Evolutionary conservation across 64 coral and sea anemone species (phyloP).

Genomic region (Astreopora myriophthalma): DNA sequence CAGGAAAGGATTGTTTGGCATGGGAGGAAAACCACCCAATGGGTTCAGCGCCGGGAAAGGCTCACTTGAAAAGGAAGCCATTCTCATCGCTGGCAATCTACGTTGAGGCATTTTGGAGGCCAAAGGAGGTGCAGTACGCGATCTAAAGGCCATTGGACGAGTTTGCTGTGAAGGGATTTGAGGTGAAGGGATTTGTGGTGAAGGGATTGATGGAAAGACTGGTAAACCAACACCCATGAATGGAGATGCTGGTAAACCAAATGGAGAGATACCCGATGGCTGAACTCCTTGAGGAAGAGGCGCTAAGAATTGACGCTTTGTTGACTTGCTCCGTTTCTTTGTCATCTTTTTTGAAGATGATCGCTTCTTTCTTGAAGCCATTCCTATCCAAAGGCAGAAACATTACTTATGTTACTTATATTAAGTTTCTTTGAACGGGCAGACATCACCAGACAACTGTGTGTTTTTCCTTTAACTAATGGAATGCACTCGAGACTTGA

Average conservation of each 20-base stretch:
- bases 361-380: constrained; percentile 27
- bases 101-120: not conserved
- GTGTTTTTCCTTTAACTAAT: too few species aligned
- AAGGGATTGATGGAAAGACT: not conserved
- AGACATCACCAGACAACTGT: too few species aligned
- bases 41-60: not conserved
- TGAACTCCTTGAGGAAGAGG: not conserved
- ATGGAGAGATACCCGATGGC: not conserved
- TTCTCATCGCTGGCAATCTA: not conserved
- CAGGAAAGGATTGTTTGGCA: not conserved
- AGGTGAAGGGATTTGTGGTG: not conserved
- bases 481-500: too few species aligned
- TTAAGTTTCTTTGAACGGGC: too few species aligned
- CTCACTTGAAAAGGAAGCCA: not conserved
- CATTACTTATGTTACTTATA: too few species aligned
- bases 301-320: constrained; percentile 24
- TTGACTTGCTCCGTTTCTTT: constrained; percentile 13
- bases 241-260: not conserved
- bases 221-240: not conserved
- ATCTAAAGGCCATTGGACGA: not conserved
- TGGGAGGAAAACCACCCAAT: not conserved
- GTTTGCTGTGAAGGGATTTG: not conserved
- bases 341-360: not conserved
- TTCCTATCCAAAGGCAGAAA: not conserved
- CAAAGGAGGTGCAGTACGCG: not conserved